A percentile compares a stretch with the other conserved stretches of the same genome.
phyloP scores from a whole-genome alignment of 2,888 invertebrate genomes.

The Lordiphosa fenestrarum region DNA sequence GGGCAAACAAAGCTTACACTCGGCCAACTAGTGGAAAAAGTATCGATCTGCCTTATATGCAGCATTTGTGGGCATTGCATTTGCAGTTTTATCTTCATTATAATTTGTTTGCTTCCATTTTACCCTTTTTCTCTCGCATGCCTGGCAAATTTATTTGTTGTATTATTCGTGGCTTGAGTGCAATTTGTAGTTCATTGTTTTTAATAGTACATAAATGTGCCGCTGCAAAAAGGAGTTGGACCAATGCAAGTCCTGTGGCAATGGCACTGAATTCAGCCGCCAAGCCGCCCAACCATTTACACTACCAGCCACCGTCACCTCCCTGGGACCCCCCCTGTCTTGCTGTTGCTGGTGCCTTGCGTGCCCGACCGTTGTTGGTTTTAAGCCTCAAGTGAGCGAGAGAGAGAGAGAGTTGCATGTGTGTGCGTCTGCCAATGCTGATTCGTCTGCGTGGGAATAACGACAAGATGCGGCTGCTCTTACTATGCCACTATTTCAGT shows the following conservation, averaged over 20 bases:
- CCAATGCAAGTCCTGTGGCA: slow-evolving; percentile 2
- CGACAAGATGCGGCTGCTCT: slow-evolving; percentile 25
- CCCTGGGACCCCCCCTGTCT: too few relatives aligned
- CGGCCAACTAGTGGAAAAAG: too few relatives aligned
- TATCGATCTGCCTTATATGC: too few relatives aligned
- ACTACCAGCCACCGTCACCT: too few relatives aligned
- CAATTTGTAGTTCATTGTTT: slow-evolving; percentile 53
- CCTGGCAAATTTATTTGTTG: slow-evolving; percentile 5
- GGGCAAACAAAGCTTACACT: too few relatives aligned
- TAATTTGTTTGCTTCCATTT: slow-evolving; percentile 14
- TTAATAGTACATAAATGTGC: slow-evolving; percentile 17
- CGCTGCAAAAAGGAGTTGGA: slow-evolving; percentile 2
- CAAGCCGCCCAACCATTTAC: too few relatives aligned
- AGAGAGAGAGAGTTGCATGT: slow-evolving; percentile 1
- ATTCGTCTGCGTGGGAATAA: slow-evolving; percentile 29
- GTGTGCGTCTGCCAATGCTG: not conserved
- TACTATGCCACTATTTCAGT: slow-evolving; percentile 16
- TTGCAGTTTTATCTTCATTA: slow-evolving; percentile 3
- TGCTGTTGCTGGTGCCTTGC: not conserved
- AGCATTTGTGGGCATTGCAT: too few relatives aligned
- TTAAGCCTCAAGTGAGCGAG: slow-evolving; percentile 8
- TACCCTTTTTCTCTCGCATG: slow-evolving; percentile 8
- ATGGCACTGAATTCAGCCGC: not conserved
- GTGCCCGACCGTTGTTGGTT: slow-evolving; percentile 5
- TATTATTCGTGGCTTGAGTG: slow-evolving; percentile 12